Evolutionary conservation across 2,888 invertebrate genomes (phyloP), one percentile per base, ranked within the genome.

Genomic region (Allacma fusca): DNA sequence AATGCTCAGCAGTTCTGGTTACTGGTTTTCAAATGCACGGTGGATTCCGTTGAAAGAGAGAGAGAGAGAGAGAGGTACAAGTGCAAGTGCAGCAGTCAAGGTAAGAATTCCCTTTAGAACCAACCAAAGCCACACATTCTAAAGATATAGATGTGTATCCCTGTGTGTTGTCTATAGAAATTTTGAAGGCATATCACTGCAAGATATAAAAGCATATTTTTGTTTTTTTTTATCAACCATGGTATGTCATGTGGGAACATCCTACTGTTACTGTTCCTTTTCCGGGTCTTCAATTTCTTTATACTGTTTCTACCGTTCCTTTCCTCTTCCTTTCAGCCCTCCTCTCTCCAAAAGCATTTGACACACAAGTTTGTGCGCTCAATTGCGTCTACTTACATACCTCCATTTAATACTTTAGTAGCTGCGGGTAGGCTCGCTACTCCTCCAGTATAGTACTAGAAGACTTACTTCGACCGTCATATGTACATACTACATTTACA

Each of bases 221-320:
- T 24, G 26, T 65, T 65, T 65, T 62, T n/a, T 62, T 62, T 62
- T 62, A 34, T 62, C 62, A 21, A 62, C 29, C 28, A 1, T 65
- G 19, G 29, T 68, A 68, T 50, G 5, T 16, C 50, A 40, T 40
- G 34, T 68, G 28, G 68, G 68, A 68, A 68, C 43, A 68, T 40
- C 68, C 68, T 12, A 68, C 68, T 68, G 68, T 68, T 68, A 16
- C 68, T 68, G 34, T 40, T 68, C 68, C 43, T 40, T 34, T 68
- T 68, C 68, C 68, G 68, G 40, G 68, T 68, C 34, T 34, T 67
- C 67, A 29, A 67, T 50, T 50, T 50, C 50, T 50, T 50, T 50
- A 1, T 19, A 12, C 67, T 29, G 29, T 29, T 19, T 29, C 67
- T 16, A 12, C 16, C 64, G 26, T 29, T 67, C 24, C 13, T 65